phyloP scores from a whole-genome alignment of 2,888 invertebrate genomes.

The Danaus chrysippus region DNA sequence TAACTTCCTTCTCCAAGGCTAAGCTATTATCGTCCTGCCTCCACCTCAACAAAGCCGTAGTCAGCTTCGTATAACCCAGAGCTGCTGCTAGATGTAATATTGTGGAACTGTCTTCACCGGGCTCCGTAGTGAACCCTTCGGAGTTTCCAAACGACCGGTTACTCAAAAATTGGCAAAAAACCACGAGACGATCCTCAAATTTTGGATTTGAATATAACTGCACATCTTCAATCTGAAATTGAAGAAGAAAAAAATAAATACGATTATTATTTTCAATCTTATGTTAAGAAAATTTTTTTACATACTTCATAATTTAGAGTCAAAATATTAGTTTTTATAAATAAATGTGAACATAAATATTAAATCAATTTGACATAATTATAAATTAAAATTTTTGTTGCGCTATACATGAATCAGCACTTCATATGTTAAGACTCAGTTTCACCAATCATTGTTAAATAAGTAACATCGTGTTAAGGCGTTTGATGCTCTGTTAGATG shows the following conservation, averaged over 20 bases:
- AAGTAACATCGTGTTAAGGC: no score
- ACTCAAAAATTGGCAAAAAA: slow-evolving; percentile 89
- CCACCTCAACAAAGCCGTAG: slow-evolving; percentile 92
- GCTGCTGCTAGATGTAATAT: slow-evolving; percentile 94
- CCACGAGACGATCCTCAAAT: slow-evolving; percentile 92
- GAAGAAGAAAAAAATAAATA: no score
- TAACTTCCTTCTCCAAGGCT: slow-evolving; percentile 93
- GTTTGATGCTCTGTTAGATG: no score
- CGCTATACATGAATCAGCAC: no score
- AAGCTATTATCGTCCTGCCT: slow-evolving; percentile 92
- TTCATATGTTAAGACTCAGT: no score
- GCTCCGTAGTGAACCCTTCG: slow-evolving; percentile 78
- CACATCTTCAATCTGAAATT: slow-evolving; percentile 78
- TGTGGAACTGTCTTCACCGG: slow-evolving; percentile 80
- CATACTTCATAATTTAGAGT: no score
- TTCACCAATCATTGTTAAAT: no score
- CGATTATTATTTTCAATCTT: no score
- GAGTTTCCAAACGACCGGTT: slow-evolving; percentile 62
- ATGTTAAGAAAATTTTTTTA: no score
- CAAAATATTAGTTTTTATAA: neutral
- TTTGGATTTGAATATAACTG: slow-evolving; percentile 83
- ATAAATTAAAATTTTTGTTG: no score
- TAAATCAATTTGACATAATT: neutral
- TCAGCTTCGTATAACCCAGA: slow-evolving; percentile 91
- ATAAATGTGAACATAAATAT: slow-evolving; percentile 1